A percentile compares a stretch with the other conserved stretches of the same genome.
phyloP scores from a whole-genome alignment of 2,888 invertebrate genomes.

The Caenorhabditis sp. region DNA sequence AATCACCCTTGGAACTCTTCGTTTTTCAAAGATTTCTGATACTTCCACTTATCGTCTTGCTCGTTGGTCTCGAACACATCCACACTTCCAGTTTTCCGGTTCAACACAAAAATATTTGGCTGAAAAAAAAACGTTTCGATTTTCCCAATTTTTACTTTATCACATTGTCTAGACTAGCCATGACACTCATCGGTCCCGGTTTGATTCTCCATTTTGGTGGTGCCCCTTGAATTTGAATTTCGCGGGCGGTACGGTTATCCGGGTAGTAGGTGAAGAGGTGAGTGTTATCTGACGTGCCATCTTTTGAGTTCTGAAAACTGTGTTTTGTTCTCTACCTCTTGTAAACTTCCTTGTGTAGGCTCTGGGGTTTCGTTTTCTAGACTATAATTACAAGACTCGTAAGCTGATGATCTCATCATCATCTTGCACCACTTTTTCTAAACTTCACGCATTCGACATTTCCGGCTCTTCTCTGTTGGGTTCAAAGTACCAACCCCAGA shows the following conservation, averaged over 20 bases:
- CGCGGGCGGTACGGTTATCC: conserved; percentile 57
- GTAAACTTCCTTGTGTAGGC: neutral
- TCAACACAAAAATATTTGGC: conserved; percentile 45
- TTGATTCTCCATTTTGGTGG: conserved; percentile 1
- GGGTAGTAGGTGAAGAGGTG: conserved; percentile 62
- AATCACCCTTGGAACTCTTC: conserved; percentile 22
- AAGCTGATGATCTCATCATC: neutral
- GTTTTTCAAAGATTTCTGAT: conserved; percentile 11
- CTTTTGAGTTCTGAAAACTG: conserved; percentile 40
- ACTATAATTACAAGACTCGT: neutral
- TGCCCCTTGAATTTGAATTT: conserved; percentile 21
- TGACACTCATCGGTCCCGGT: conserved; percentile 38
- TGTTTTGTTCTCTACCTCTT: neutral
- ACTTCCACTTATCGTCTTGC: conserved; percentile 29
- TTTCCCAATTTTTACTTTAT: neutral
- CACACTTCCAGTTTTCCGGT: conserved; percentile 14
- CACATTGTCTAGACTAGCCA: conserved; percentile 22
- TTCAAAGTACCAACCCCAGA: no score
- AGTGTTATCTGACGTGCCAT: neutral
- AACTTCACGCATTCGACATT: conserved; percentile 18
- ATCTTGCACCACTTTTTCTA: neutral
- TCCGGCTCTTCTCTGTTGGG: neutral
- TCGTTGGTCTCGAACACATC: conserved; percentile 49
- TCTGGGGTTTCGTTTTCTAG: neutral
- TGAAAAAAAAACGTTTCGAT: conserved; percentile 1